Base-by-base conservation (phyloP, 2,888 invertebrate genomes). In the Eupsilia transversa region DNA sequence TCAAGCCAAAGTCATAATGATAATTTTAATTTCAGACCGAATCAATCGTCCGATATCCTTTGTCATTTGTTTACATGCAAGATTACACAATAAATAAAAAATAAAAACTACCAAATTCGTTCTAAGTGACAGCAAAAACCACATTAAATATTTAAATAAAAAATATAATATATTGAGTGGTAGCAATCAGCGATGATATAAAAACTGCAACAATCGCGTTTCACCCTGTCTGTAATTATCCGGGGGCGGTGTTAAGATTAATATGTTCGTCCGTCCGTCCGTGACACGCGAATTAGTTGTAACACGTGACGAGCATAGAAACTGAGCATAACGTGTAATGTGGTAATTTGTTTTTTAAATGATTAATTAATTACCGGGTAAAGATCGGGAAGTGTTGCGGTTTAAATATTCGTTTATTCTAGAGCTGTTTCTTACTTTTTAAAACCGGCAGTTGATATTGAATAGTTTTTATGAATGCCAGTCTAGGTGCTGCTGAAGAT, bases 261-360 rank as follows among this genome's bases (percentile, higher is more conserved):
- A 82, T 82, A 85, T 57, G 74, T 69, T 49, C 43, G 84, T 80
- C 46, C 73, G 80, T 66, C 70, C 70, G 80, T 79, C 77, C 73
- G 78, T 76, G 78, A 69, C 86, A 87, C 86, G 84, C 88, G 83
- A 87, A 88, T 83, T 73, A 61, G 72, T 80, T 86, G 78, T 82
- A 74, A 67, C 64, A 83, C 86, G 84, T 87, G 77, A 81, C 73
- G 63, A 56, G 87, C 66, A 83, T 85, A 56, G 65, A 72, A 57
- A 80, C 75, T 65, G 35, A n/a, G 54, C 66, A 61, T 80, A 72
- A 66, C 46, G 61, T 69, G 72, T 81, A 59, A 69, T 60, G 43
- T 63, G 52, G 27, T 70, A 56, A 64, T 77, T 46, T 67, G 30
- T 71, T 78, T 74, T 56, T 69, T 43, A 4, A 38, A 66, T 66